These are phyloP conservation scores for Campoletis sonorensis DNA, from an alignment of 1,140 invertebrate species.

Conservation along the genomic window DNA sequence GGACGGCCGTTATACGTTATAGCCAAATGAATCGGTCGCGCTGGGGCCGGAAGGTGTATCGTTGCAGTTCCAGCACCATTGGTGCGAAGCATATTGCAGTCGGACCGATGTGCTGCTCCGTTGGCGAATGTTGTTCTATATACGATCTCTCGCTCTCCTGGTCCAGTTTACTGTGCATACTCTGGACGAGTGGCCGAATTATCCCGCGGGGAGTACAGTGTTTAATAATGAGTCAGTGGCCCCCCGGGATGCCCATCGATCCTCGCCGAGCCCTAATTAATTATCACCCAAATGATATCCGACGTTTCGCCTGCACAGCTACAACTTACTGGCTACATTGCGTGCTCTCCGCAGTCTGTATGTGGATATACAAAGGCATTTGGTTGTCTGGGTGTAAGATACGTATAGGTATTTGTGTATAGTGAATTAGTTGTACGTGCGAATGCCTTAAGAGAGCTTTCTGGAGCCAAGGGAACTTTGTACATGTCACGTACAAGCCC, in stretches of 20 bases:
- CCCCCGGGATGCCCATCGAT: conserved; percentile 64
- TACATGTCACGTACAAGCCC: conserved; percentile 15
- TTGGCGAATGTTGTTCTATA: conserved; percentile 29
- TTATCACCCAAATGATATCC: conserved; percentile 61
- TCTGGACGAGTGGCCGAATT: conserved; percentile 55
- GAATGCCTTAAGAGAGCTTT: conserved; percentile 9
- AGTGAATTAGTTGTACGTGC: conserved; percentile 17
- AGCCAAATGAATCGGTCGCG: conserved; percentile 41
- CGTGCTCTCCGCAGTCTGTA: neutral
- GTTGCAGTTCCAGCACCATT: conserved; percentile 22
- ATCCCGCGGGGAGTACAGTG: conserved; percentile 59
- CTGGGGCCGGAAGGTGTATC: conserved; percentile 22
- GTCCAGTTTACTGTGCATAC: conserved; percentile 23
- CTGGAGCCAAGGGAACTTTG: conserved; percentile 22
- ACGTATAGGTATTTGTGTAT: neutral
- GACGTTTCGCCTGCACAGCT: conserved; percentile 33
- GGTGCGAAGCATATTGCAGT: conserved; percentile 34
- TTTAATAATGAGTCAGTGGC: conserved; percentile 67
- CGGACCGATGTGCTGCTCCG: conserved; percentile 9
- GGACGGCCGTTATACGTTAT: conserved; percentile 13
- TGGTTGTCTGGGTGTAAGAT: neutral
- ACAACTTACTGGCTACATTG: conserved; percentile 6
- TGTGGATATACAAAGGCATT: neutral
- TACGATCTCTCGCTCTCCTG: conserved; percentile 30
- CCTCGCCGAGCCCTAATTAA: conserved; percentile 63